A percentile compares a stretch with the other conserved stretches of the same genome.
These are phyloP conservation scores for Scomber scombrus DNA, from an alignment of 2,113 vertebrate genomes.

Conservation along the genomic window DNA sequence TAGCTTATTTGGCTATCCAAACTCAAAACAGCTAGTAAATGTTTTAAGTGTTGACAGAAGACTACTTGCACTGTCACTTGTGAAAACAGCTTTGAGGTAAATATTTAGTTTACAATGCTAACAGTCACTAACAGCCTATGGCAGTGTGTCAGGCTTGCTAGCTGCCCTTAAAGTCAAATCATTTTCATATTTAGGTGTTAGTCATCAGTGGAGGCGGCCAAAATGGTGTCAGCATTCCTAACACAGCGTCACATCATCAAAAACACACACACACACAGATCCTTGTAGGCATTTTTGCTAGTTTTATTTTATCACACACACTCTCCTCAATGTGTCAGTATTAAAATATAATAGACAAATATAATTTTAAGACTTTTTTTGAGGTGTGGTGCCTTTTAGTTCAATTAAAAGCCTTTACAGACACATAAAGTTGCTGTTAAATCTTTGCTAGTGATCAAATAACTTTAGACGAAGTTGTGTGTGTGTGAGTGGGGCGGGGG, in stretches of 20 bases:
- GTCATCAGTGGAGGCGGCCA: background rate
- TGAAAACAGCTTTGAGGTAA: constrained; percentile 1
- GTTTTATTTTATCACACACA: background rate
- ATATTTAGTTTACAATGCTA: constrained; percentile 39
- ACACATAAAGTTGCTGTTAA: background rate
- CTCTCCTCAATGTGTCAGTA: no score
- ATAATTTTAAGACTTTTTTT: background rate
- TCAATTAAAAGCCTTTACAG: background rate
- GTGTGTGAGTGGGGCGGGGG: background rate
- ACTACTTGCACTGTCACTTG: background rate
- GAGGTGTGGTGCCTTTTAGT: background rate
- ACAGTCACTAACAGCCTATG: constrained; percentile 12
- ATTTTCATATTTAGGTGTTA: background rate
- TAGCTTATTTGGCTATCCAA: no score
- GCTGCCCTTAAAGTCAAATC: background rate
- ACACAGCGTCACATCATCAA: background rate
- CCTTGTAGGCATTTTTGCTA: no score
- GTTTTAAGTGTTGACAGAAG: no score
- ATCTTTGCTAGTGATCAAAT: background rate
- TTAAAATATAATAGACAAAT: no score
- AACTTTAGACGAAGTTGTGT: background rate
- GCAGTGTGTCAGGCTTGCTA: background rate
- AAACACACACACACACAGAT: background rate
- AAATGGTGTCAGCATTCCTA: background rate
- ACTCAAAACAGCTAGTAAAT: no score